Conservation (phyloP, 2,797 vertebrate species). For the Limosa lapponica region DNA sequence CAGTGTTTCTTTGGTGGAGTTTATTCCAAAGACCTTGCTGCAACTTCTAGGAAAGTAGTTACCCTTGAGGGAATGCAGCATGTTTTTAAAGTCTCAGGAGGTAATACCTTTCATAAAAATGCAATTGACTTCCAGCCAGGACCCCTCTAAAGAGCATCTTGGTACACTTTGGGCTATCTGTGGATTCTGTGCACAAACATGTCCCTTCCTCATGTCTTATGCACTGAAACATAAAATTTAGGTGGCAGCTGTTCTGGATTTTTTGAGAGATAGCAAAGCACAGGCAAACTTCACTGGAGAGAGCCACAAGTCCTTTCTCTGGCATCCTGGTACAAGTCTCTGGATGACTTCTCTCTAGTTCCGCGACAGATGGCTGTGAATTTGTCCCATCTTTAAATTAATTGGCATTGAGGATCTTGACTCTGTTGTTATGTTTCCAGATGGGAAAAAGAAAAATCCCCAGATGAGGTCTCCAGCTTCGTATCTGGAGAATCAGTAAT, state of each 20-base stretch:
- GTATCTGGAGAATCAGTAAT: not conserved
- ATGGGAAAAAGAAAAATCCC: not conserved
- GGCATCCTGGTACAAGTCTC: not conserved
- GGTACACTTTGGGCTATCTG: not conserved
- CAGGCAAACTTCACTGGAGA: not conserved
- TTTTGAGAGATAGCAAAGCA: not conserved
- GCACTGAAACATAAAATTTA: not conserved
- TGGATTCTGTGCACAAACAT: not conserved
- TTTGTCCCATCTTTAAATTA: not conserved
- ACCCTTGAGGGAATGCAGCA: not conserved
- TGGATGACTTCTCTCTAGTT: not conserved
- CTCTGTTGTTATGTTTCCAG: not conserved
- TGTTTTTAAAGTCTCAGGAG: slow-evolving; percentile 2
- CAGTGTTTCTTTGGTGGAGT: not conserved
- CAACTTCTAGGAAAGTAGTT: not conserved
- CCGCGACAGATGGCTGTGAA: not conserved
- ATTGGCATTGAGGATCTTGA: not conserved
- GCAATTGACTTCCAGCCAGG: not conserved
- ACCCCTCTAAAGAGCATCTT: not conserved
- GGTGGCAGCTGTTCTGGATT: not conserved
- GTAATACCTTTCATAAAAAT: slow-evolving; percentile 4
- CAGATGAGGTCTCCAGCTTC: not conserved
- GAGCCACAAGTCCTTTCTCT: not conserved
- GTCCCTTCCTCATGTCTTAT: not conserved
- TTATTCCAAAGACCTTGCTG: not conserved